phyloP scores from a whole-genome alignment of 2,888 invertebrate genomes.

The Pandemis cinnamomeana region DNA sequence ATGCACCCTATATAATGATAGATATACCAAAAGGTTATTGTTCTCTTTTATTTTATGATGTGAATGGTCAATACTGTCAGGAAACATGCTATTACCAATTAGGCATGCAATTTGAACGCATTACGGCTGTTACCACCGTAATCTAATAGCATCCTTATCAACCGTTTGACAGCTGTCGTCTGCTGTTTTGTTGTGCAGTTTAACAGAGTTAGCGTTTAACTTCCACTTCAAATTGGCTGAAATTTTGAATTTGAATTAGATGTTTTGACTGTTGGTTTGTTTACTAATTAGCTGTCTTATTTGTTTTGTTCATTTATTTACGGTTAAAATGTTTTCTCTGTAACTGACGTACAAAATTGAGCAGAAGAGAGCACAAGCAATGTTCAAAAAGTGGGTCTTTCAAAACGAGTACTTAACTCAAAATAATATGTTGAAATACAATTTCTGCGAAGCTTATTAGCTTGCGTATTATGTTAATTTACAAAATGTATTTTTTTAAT shows the following conservation, averaged over 20 bases:
- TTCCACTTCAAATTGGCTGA: not conserved
- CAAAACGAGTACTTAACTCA: no score
- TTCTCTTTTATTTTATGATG: not conserved
- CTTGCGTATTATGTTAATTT: no score
- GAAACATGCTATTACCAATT: slow-evolving; percentile 12
- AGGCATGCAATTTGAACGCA: slow-evolving; percentile 7
- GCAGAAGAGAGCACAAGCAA: no score
- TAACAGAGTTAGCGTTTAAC: slow-evolving; percentile 5
- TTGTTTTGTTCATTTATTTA: not conserved
- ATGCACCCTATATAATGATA: no score
- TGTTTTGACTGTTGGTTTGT: not conserved
- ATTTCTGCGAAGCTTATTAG: no score
- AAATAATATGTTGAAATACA: no score
- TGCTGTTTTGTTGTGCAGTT: slow-evolving; percentile 8
- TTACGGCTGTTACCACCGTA: slow-evolving; percentile 4
- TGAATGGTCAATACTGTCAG: slow-evolving; percentile 4
- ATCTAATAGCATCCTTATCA: slow-evolving; percentile 25
- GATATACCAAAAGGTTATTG: no score
- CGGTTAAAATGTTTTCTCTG: no score
- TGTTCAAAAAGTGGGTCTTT: no score
- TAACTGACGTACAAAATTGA: no score
- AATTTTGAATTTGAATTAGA: not conserved
- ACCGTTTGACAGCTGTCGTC: slow-evolving; percentile 11
- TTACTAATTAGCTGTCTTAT: slow-evolving; percentile 2
- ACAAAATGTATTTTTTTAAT: no score